These are phyloP conservation scores for Thermophis baileyi DNA, from an alignment of 2,113 vertebrate species.

Conservation along the genomic window DNA sequence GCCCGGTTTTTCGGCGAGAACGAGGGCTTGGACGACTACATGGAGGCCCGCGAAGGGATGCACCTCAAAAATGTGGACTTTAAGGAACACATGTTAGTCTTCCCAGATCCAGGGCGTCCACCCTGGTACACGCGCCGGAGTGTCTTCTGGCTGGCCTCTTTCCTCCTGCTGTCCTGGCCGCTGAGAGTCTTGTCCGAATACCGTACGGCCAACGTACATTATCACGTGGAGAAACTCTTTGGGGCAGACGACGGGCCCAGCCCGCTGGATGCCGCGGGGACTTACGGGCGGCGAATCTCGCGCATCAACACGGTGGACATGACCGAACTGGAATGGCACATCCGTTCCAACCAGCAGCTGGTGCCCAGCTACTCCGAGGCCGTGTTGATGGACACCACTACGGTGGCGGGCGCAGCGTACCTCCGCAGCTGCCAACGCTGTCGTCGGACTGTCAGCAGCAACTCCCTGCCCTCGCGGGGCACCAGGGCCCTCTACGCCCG, in stretches of 20 bases:
- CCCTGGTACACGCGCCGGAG: slow-evolving; percentile 74
- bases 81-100: slow-evolving; percentile 73
- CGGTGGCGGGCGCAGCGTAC: slow-evolving; percentile 62
- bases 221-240: slow-evolving; percentile 80
- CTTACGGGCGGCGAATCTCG: slow-evolving; percentile 57
- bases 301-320: slow-evolving; percentile 77
- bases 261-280: slow-evolving; percentile 36
- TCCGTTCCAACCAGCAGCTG: slow-evolving; percentile 79
- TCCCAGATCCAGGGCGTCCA: slow-evolving; percentile 68
- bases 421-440: slow-evolving; percentile 73
- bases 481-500: slow-evolving; percentile 53
- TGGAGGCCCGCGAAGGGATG: slow-evolving; percentile 80
- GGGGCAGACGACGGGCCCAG: slow-evolving; percentile 63
- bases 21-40: slow-evolving; percentile 78
- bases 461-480: slow-evolving; percentile 66
- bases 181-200: slow-evolving; percentile 71
- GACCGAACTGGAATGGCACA: slow-evolving; percentile 80
- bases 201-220: slow-evolving; percentile 75
- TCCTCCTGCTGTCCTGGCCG: slow-evolving; percentile 73
- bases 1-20: slow-evolving; percentile 76
- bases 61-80: slow-evolving; percentile 79
- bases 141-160: slow-evolving; percentile 74
- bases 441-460: slow-evolving; percentile 71
- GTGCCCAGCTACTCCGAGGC: slow-evolving; percentile 80
- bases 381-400: slow-evolving; percentile 68